Evolutionary conservation across 2,888 invertebrate genomes (phyloP), one percentile per base, ranked within the genome.

Genomic region (Parnassius orleans): DNA sequence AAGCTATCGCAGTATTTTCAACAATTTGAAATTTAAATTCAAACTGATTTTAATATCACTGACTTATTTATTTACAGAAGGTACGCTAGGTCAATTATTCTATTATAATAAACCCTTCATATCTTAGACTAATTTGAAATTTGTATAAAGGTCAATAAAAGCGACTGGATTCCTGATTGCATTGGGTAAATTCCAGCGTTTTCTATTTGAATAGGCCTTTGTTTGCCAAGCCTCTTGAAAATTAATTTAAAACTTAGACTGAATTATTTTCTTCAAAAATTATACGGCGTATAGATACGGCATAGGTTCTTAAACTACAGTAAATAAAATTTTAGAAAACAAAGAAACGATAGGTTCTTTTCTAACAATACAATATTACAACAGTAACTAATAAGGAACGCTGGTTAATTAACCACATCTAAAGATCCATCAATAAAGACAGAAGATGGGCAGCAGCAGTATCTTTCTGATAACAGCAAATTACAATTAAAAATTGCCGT

Each of bases 81-180:
- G 76, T 84, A 77, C 76, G 75, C 69, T 78, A 83, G 81, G 80
- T 84, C 83, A 84, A 84, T 86, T 84, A 86, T 86, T 86, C 82
- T 85, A 86, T 84, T 84, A 83, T 78, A 76, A 74, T 72, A 76
- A 72, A 76, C 71, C 70, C 53, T 57, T 53, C 62, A 53, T 57
- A 53, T 76, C 72, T 77, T 69, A 76, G 70, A 73, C 68, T 71
- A 79, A 81, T 78, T 79, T 70, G 53, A 67, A 75, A 86, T 87
- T 86, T 83, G 79, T 86, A 87, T 87, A 86, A 86, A 84, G 85
- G 83, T 85, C 86, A 83, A 86, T 86, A 86, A 86, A 75, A 77
- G 72, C 74, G 73, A 81, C 57, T 48, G 53, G 74, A 62, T 62
- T 69, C 73, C 69, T 81, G 81, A 84, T 84, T 83, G 79, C 78